Percentiles rank a stretch among this genome's conserved stretches.
phyloP scores from a whole-genome alignment of 2,888 invertebrate genomes.

The Drosophila recens region DNA sequence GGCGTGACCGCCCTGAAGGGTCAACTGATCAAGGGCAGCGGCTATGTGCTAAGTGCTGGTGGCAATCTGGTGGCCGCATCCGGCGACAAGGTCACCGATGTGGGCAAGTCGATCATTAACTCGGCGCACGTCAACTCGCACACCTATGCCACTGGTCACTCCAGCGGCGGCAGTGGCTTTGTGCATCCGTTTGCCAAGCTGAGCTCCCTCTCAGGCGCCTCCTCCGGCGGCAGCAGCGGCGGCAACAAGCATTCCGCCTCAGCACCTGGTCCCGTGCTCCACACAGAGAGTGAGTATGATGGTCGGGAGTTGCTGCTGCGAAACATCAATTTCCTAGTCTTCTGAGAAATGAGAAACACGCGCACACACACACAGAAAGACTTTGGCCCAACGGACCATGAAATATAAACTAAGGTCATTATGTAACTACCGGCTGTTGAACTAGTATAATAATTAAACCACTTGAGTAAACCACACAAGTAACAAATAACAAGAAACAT shows the following conservation, averaged over 20 bases:
- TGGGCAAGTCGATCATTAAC: slow-evolving; percentile 92
- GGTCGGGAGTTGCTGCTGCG: slow-evolving; percentile 55
- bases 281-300: slow-evolving; percentile 84
- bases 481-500: slow-evolving; percentile 14
- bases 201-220: slow-evolving; percentile 82
- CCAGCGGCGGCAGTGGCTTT: slow-evolving; percentile 54
- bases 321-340: slow-evolving; percentile 55
- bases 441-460: slow-evolving; percentile 57
- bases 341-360: slow-evolving; percentile 32
- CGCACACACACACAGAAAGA: background rate
- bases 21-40: slow-evolving; percentile 93
- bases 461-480: slow-evolving; percentile 20
- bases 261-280: slow-evolving; percentile 73
- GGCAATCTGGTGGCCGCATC: slow-evolving; percentile 90
- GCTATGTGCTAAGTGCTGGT: slow-evolving; percentile 88
- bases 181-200: slow-evolving; percentile 83
- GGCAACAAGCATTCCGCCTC: slow-evolving; percentile 60
- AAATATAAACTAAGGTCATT: slow-evolving; percentile 58
- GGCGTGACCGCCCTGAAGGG: slow-evolving; percentile 95
- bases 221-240: slow-evolving; percentile 81
- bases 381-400: slow-evolving; percentile 25
- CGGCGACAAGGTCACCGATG: slow-evolving; percentile 92
- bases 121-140: slow-evolving; percentile 89
- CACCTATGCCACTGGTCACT: slow-evolving; percentile 71
- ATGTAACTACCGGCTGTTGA: slow-evolving; percentile 58